phyloP scores from a whole-genome alignment of 2,113 vertebrate species.

The Philantomba maxwellii region DNA sequence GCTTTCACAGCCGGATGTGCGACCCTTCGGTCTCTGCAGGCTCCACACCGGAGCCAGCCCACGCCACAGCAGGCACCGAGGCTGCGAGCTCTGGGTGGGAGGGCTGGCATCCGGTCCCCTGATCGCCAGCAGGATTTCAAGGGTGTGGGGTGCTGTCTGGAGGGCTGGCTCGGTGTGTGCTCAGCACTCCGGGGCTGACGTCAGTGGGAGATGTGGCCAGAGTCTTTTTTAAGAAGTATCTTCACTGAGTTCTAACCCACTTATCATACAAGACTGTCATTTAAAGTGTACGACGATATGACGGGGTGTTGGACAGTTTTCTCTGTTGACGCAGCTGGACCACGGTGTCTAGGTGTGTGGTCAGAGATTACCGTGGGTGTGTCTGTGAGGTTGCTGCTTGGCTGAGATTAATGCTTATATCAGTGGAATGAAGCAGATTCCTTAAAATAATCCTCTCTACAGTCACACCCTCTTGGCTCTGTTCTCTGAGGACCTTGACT shows the following conservation, averaged over 20 bases:
- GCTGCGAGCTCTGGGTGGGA: not conserved
- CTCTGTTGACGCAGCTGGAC: not conserved
- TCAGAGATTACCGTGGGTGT: not conserved
- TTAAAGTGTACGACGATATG: not conserved
- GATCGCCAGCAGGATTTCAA: not conserved
- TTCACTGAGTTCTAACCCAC: not conserved
- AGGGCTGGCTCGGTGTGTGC: not conserved
- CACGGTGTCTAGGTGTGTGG: not conserved
- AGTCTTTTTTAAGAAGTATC: not conserved
- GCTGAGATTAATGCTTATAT: not conserved
- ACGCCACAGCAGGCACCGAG: not conserved
- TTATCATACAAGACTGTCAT: not conserved
- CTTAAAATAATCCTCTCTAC: not conserved
- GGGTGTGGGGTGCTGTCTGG: not conserved
- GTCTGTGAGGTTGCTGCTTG: not conserved
- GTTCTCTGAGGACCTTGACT: not conserved
- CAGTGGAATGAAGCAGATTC: not conserved
- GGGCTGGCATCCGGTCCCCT: not conserved
- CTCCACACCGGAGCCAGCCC: not conserved
- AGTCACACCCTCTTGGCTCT: not conserved
- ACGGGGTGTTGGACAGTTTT: not conserved
- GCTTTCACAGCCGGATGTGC: not conserved
- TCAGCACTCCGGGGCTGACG: not conserved
- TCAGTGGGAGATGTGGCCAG: not conserved
- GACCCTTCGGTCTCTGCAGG: fast-evolving